These are phyloP conservation scores for Scaeva pyrastri DNA, from an alignment of 2,888 invertebrate species.

Conservation along the genomic window DNA sequence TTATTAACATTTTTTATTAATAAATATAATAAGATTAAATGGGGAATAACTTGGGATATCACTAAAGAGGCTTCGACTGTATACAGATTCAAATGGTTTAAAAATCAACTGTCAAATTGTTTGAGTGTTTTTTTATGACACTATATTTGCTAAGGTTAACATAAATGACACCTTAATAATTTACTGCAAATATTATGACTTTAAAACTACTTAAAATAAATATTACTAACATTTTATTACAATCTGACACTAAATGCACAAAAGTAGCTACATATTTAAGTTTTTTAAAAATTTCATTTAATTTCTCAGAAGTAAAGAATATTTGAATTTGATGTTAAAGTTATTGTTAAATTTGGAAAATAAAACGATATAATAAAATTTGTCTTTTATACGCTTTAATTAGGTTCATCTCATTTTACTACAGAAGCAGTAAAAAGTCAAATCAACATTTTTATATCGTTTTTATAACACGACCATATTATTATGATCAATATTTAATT, in stretches of 20 bases:
- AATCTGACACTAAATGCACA: not conserved
- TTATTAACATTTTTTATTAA: too few species aligned
- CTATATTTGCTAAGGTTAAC: not conserved
- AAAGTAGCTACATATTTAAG: too few species aligned
- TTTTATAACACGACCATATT: not conserved
- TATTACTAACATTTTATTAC: not conserved
- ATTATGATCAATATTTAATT: constrained; percentile 5
- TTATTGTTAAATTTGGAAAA: not conserved
- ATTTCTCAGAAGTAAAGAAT: not conserved
- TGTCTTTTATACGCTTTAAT: not conserved
- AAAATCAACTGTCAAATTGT: not conserved
- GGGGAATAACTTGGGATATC: too few species aligned
- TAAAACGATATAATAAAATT: not conserved
- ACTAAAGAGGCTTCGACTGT: too few species aligned
- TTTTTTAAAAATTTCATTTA: not conserved
- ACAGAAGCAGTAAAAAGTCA: constrained; percentile 18
- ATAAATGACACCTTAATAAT: not conserved
- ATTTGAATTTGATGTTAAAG: not conserved
- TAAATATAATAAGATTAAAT: too few species aligned
- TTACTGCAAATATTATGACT: not conserved
- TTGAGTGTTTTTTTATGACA: not conserved
- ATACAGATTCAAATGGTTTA: too few species aligned
- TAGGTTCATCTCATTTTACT: not conserved
- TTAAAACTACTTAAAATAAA: too few species aligned
- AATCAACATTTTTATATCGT: not conserved